Base-by-base conservation (phyloP, 92 coral and sea anemone species). In the Porites evermanni region DNA sequence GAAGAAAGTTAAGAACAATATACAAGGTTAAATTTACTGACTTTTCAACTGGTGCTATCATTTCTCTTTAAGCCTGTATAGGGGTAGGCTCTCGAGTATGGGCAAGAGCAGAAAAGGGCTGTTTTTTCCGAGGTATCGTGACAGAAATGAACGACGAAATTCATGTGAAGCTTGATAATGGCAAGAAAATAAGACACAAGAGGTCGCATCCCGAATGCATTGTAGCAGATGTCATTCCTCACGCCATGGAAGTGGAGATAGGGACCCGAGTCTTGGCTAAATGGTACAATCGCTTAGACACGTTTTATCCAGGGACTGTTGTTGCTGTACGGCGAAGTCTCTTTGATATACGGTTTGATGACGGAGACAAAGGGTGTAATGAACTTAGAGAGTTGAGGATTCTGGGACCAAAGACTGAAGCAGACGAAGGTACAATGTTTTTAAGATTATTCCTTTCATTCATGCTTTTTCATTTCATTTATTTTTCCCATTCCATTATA, bases 361-460 rank as follows among this genome's bases (percentile, higher is more conserved):
- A 97, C 69, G 99, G 98, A 18, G 99, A 97, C 64, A 95, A 93
- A 90, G 98, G 95, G 12, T 84, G 91, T 69, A 95, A 94, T 29
- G 94, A 94, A 61, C 83, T 97, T 71, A 83, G 84, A 67, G 96
- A 95, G 75, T 85, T 97, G 60, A 85, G 98, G 60, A 86, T 97
- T 68, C 92, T 97, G 26, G 84, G 81, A 50, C 93, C 83, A 68
- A 94, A 90, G 53, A 38, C 47, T 38, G 95, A 90, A 9, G 1
- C 56, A 32, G 89, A 92, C 14, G 92, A 89, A 81, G 95, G 98
- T 94, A 81, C 12, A 10, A 56, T 56, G 47, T 38, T 4, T 38
- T 4, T 38, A 38, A 38, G 47, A 38, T 38, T 38, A 38, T 4
- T 38, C 47, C 47, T 38, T 26, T 38, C 47, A 38, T 5, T 4